phyloP scores from a whole-genome alignment of 2,797 vertebrate species.

The Semotilus atromaculatus region DNA sequence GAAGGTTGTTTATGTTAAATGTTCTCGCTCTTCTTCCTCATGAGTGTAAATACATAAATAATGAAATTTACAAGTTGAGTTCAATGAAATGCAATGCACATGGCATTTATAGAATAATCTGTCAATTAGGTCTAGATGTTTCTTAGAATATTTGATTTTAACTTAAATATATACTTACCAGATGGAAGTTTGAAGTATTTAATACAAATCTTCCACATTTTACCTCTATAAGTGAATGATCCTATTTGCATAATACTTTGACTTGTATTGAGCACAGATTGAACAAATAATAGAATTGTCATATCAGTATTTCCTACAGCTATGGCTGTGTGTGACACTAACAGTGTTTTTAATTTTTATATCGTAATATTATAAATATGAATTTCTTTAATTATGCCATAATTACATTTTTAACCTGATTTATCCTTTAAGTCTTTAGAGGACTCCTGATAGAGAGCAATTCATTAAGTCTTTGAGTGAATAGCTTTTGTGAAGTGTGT shows the following conservation, averaged over 20 bases:
- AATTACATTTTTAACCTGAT: background rate
- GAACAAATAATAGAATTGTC: background rate
- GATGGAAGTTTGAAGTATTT: background rate
- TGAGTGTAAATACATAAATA: background rate
- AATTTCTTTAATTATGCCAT: background rate
- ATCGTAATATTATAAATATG: background rate
- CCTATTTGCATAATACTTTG: background rate
- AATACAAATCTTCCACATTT: background rate
- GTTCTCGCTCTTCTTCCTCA: background rate
- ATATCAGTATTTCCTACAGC: background rate
- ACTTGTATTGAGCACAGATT: background rate
- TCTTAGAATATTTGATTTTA: background rate
- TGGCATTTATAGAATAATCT: background rate
- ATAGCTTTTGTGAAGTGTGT: slow-evolving; percentile 13
- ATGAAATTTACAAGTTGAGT: no score
- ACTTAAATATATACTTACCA: background rate
- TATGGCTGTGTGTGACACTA: background rate
- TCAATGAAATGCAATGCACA: background rate
- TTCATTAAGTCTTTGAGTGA: slow-evolving; percentile 13
- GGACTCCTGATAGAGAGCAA: background rate
- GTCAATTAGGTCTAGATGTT: background rate
- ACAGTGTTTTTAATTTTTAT: slow-evolving; percentile 2
- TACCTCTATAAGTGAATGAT: background rate
- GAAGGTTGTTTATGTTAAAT: background rate
- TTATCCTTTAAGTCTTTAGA: background rate